A percentile compares a stretch with the other conserved stretches of the same genome.
phyloP scores from a whole-genome alignment of 2,113 vertebrate species.

The Serilophus lunatus region DNA sequence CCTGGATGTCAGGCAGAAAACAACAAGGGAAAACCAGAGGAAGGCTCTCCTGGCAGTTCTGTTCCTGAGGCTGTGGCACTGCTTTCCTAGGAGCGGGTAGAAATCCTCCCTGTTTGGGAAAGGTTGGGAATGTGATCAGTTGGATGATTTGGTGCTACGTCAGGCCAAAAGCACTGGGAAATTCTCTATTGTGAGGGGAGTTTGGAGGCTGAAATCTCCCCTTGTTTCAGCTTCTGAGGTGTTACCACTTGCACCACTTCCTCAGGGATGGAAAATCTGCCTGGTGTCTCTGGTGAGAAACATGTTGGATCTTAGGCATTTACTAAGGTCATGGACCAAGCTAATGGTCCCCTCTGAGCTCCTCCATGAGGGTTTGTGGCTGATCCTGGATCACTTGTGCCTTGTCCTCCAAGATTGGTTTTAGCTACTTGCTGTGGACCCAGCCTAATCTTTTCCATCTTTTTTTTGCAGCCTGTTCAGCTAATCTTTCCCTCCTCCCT shows the following conservation, averaged over 20 bases:
- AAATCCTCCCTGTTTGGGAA: background rate
- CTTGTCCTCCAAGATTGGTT: background rate
- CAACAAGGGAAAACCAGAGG: background rate
- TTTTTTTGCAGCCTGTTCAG: background rate
- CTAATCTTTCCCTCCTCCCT: background rate
- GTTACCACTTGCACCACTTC: too few species aligned
- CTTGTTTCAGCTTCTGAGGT: background rate
- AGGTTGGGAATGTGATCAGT: background rate
- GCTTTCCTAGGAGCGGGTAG: background rate
- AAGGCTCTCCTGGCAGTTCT: background rate
- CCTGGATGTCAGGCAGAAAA: background rate
- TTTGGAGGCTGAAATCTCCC: background rate
- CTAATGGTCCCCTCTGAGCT: rapidly evolving
- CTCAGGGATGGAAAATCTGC: background rate
- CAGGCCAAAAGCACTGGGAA: background rate
- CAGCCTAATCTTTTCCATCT: background rate
- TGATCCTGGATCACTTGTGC: background rate
- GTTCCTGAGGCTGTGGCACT: background rate
- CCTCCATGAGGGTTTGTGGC: background rate
- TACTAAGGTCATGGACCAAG: background rate
- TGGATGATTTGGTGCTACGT: too few species aligned
- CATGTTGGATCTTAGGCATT: background rate
- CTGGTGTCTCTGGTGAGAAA: background rate
- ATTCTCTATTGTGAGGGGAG: background rate
- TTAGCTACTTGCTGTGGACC: background rate